Base-by-base conservation (phyloP, 2,888 invertebrate species). In the Apamea monoglypha region DNA sequence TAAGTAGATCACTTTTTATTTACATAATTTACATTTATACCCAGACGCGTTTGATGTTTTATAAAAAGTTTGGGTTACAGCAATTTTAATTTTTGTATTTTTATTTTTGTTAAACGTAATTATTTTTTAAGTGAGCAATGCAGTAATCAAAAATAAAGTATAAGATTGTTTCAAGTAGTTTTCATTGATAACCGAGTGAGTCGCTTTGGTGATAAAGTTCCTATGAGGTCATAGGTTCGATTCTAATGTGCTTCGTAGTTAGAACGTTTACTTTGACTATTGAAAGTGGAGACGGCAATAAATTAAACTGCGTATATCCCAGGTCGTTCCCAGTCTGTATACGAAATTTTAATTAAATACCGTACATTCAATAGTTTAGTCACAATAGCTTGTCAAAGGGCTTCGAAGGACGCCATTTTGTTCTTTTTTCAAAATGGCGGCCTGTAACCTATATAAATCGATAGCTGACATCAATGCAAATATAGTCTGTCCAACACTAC, bases 71-170 rank as follows among this genome's bases (percentile, higher is more conserved):
- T 83, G 44, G 76, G 56, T 10, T n/a, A 8, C 0, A 47, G 29
- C 61, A 69, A 29, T 68, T 64, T 40, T 59, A 32, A 21, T 53
- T 77, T 53, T 32, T 71, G 47, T 53, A 73, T 16, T 10, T 32
- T 44, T 44, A 68, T 61, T 72, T 44, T 69, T 61, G 40, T 83
- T 79, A 44, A 72, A 63, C 21, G 21, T 66, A 75, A 68, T 40
- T 84, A 83, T 77, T 77, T 83, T 73, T 81, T 89, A 90, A 88
- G 88, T 82, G 64, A 79, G 29, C 81, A 87, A 84, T 84, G 84
- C 82, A 88, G n/a, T 85, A 68, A 76, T 80, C 29, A 69, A 53
- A 84, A 86, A 87, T 89, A 88, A 89, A 88, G 71, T 71, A 47
- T 84, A 82, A 76, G 72, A 82, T 85, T 88, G 88, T 86, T 88